Percentiles rank a stretch among this genome's conserved stretches.
phyloP scores from a whole-genome alignment of 2,888 invertebrate species.

The Chaetogeoica ovagalla region DNA sequence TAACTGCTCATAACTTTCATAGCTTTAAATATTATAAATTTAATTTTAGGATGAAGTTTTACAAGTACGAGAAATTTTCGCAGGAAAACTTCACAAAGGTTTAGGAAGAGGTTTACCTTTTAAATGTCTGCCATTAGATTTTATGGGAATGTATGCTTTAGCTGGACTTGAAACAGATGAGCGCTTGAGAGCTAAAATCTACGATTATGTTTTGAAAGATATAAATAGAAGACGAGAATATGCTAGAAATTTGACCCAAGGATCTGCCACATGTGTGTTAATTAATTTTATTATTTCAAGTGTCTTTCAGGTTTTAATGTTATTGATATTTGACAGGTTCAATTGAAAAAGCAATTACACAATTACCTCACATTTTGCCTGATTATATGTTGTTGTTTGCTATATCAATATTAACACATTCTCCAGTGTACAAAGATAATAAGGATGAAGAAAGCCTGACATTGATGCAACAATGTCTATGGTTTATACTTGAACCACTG shows the following conservation, averaged over 20 bases:
- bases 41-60: constrained; percentile 64
- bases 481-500: constrained; percentile 92
- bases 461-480: constrained; percentile 81
- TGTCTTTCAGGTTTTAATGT: not conserved
- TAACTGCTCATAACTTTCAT: constrained; percentile 10
- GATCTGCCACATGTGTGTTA: constrained; percentile 63
- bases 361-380: constrained; percentile 86
- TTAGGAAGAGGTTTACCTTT: constrained; percentile 79
- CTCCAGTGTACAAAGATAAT: constrained; percentile 78
- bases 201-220: constrained; percentile 84
- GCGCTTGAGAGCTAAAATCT: constrained; percentile 69
- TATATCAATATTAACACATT: constrained; percentile 93
- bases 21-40: not conserved
- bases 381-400: constrained; percentile 97
- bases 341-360: constrained; percentile 73
- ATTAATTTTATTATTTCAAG: constrained; percentile 13
- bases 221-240: constrained; percentile 88
- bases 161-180: constrained; percentile 87
- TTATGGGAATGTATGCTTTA: constrained; percentile 93
- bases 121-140: constrained; percentile 90
- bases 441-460: constrained; percentile 78
- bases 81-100: constrained; percentile 90
- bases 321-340: constrained; percentile 57
- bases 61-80: constrained; percentile 86
- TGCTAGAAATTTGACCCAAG: constrained; percentile 79